Conservation (phyloP, 2,113 vertebrate genomes). For the Caracal caracal region DNA sequence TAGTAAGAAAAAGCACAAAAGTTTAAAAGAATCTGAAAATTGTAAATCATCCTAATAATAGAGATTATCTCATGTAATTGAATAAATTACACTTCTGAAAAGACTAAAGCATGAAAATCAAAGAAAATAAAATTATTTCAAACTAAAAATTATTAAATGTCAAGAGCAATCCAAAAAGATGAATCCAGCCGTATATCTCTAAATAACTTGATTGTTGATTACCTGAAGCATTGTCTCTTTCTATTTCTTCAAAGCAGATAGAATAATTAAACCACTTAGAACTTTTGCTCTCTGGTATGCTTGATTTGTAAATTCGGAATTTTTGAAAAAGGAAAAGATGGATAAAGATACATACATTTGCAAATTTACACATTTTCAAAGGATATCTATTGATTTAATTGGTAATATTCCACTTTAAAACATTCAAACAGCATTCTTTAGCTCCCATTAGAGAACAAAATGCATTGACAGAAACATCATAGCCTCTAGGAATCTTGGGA, state of each 20-base stretch:
- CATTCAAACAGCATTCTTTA: conserved; percentile 55
- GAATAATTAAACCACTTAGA: conserved; percentile 59
- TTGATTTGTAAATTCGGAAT: conserved; percentile 37
- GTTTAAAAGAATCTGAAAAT: not conserved
- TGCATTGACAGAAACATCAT: conserved; percentile 40
- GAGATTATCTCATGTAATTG: not conserved
- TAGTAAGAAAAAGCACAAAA: not conserved
- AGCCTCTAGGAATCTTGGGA: conserved; percentile 50
- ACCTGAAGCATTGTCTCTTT: conserved; percentile 36
- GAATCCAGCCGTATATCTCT: not conserved
- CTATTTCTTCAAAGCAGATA: conserved; percentile 49
- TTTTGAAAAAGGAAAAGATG: conserved; percentile 51
- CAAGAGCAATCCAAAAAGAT: conserved; percentile 32
- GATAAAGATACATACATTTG: conserved; percentile 34
- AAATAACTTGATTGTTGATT: conserved; percentile 32
- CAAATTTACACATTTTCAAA: conserved; percentile 48
- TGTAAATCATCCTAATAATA: not conserved
- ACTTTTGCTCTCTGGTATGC: not conserved
- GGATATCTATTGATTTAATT: conserved; percentile 41
- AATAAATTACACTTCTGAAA: not conserved
- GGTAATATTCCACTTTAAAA: conserved; percentile 45
- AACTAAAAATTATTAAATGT: conserved; percentile 12
- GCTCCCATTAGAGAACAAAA: conserved; percentile 28
- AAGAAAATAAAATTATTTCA: conserved; percentile 41
- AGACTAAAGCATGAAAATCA: not conserved